Percentiles rank a stretch among this genome's conserved stretches.
phyloP scores from a whole-genome alignment of 2,797 vertebrate species.

The Miopithecus talapoin region DNA sequence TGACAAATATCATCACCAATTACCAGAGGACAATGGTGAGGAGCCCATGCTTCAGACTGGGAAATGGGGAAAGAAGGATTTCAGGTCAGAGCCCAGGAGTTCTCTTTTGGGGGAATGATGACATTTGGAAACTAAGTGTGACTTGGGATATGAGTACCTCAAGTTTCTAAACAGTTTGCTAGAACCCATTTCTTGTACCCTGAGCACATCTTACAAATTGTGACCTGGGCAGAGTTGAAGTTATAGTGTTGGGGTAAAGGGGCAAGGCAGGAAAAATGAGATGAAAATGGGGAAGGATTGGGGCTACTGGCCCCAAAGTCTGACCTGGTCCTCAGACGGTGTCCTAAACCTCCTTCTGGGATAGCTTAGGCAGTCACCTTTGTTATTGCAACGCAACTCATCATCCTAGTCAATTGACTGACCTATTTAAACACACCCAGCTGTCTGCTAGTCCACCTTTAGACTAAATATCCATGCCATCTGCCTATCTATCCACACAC shows the following conservation, averaged over 20 bases:
- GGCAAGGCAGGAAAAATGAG: background rate
- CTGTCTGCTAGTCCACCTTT: background rate
- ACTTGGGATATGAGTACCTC: background rate
- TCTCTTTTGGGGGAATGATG: background rate
- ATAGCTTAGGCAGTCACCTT: background rate
- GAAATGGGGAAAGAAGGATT: background rate
- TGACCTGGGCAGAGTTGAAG: background rate
- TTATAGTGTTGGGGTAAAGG: background rate
- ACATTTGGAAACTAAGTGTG: background rate
- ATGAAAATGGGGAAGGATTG: background rate
- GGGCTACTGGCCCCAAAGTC: background rate
- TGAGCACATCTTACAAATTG: background rate
- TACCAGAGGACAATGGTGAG: slow-evolving; percentile 5
- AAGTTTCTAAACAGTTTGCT: background rate
- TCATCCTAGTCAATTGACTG: background rate
- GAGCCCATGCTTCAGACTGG: background rate
- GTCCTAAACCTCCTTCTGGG: background rate
- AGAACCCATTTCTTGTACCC: background rate
- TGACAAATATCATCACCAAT: background rate
- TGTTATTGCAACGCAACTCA: background rate
- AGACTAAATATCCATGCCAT: background rate
- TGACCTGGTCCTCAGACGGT: background rate
- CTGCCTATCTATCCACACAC: background rate
- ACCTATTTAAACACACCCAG: background rate
- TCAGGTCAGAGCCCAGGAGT: background rate